A percentile compares a stretch with the other conserved stretches of the same genome.
phyloP scores from a whole-genome alignment of 2,797 vertebrate species.

The Capromys pilorides region DNA sequence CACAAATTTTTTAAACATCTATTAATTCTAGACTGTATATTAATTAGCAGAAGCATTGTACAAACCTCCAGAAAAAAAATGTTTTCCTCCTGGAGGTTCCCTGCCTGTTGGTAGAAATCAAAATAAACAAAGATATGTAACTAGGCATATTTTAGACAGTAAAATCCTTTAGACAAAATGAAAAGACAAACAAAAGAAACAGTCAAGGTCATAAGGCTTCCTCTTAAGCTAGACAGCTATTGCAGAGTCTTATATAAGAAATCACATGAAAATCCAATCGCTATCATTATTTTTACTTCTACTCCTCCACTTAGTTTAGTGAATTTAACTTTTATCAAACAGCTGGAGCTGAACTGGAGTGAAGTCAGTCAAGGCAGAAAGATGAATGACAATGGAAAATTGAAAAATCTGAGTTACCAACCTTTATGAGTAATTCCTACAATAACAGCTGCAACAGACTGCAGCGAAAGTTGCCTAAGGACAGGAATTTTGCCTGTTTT shows the following conservation, averaged over 20 bases:
- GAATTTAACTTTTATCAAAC: neutral
- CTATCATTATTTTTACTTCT: neutral
- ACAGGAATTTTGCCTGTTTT: neutral
- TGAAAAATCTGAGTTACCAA: conserved; percentile 9
- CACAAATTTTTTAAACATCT: neutral
- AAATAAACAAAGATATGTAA: conserved; percentile 9
- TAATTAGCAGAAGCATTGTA: neutral
- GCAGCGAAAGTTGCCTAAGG: neutral
- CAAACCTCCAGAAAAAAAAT: neutral
- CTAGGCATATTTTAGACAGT: neutral
- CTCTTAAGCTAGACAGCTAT: neutral
- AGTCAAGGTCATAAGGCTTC: neutral
- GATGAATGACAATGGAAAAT: neutral
- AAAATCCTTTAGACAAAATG: neutral
- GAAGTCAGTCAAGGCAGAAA: neutral
- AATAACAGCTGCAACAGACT: neutral
- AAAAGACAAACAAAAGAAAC: neutral
- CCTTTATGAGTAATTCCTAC: neutral
- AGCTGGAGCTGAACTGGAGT: neutral
- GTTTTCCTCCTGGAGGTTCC: neutral
- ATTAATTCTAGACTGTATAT: neutral
- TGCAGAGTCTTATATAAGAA: neutral
- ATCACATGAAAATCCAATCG: neutral
- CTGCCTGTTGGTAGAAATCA: neutral
- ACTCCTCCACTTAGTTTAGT: conserved; percentile 10